phyloP scores from a whole-genome alignment of 2,888 invertebrate species.

The Cancer borealis region DNA sequence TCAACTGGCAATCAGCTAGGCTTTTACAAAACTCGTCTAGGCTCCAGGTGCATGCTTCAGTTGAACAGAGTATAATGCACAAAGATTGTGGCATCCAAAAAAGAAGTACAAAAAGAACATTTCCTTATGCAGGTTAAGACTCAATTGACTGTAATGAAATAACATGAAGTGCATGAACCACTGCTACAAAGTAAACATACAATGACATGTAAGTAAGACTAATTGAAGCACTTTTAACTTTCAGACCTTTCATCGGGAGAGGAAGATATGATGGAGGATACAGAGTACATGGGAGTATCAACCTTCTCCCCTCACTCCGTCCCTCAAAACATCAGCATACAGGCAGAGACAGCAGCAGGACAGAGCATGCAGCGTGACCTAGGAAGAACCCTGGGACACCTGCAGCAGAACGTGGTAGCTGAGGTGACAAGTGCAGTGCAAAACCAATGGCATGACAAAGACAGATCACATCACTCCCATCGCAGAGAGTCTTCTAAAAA shows the following conservation, averaged over 20 bases:
- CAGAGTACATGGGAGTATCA: not conserved
- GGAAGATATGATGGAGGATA: not conserved
- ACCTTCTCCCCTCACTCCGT: not conserved
- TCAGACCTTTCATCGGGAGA: constrained; percentile 1
- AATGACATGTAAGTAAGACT: not conserved
- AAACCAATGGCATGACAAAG: not conserved
- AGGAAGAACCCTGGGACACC: not conserved
- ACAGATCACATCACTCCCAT: not conserved
- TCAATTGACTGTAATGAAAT: not conserved
- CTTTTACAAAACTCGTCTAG: no score
- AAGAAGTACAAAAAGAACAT: no score
- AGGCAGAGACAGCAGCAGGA: not conserved
- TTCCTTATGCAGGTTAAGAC: no score
- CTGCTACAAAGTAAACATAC: not conserved
- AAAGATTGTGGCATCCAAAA: no score
- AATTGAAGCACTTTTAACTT: not conserved
- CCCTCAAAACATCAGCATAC: not conserved
- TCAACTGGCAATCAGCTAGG: no score
- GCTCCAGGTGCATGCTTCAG: no score
- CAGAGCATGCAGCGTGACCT: not conserved
- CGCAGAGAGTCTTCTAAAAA: not conserved
- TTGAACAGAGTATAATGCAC: no score
- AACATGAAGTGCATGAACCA: not conserved
- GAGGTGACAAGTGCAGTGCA: not conserved
- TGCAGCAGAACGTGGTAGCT: not conserved